Evolutionary conservation across 2,797 vertebrate genomes (phyloP), one percentile per base, ranked within the genome.

Genomic region (Psittacula derbiana): DNA sequence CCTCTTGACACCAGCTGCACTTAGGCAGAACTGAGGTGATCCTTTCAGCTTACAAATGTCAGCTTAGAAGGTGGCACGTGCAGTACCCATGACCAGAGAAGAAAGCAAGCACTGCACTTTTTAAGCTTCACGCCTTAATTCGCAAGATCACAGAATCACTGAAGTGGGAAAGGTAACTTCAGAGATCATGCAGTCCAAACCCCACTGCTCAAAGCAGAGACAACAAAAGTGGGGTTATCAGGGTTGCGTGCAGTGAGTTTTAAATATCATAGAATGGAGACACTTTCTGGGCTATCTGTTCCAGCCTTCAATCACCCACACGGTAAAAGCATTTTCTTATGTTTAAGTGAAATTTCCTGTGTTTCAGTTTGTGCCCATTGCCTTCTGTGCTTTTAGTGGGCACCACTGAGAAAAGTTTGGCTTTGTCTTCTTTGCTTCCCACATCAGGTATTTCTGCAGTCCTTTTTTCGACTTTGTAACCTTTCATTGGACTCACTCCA

Each of bases 61-160:
- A 91, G 66, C 44, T 36, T 44, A 38, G 61, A 87, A 80, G 61
- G 49, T 81, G 78, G n/a, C 74, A 84, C 0, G 0, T 66, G 70
- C 73, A 62, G 78, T 86, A 79, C 12, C 46, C 47, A 24, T 60
- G 60, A 87, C 50, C 40, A 64, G 49, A 80, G 65, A 65, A 49
- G 49, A 80, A 70, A 60, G 74, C 78, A 93, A 88, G 20, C 91
- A 24, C 67, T 87, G 64, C 43, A 43, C 24, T 79, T 81, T 50
- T 80, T 53, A 89, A 58, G 40, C 40, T 73, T 87, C 36, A 40
- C 0, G 2, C 38, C 55, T 91, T 70, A 66, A 66, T 50, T 74
- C 11, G 1, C 28, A 80, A 71, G 70, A 74, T 86, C 50, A 61
- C 8, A 84, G 64, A 89, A 57, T 38, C 71, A 76, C 50, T 58